phyloP scores from a whole-genome alignment of 30 jellyfish, hydroid and myxozoan species.

The Chironex yamaguchii region DNA sequence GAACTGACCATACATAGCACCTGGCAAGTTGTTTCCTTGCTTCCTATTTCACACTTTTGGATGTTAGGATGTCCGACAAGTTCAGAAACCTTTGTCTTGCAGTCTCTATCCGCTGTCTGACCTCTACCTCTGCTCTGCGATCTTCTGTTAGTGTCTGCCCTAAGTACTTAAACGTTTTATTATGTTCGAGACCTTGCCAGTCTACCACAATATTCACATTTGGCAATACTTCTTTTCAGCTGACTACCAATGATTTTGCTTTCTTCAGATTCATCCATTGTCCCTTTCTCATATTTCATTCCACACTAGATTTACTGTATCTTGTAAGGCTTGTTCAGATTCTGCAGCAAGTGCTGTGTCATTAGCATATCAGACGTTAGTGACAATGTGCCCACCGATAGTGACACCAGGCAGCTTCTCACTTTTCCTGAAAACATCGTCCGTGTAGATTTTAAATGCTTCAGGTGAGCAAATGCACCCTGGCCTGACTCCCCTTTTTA shows the following conservation, averaged over 20 bases:
- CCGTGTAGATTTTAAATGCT: background rate
- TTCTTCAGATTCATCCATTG: background rate
- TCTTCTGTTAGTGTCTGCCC: background rate
- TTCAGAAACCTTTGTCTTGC: background rate
- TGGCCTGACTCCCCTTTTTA: background rate
- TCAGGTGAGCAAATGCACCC: background rate
- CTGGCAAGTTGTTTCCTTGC: background rate
- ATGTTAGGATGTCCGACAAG: background rate
- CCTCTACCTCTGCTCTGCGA: background rate
- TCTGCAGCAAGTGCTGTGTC: background rate
- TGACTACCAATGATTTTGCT: background rate
- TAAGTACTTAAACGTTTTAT: background rate
- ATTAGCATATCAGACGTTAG: background rate
- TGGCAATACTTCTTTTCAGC: background rate
- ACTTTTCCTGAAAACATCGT: background rate
- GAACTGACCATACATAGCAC: background rate
- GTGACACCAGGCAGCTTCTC: background rate
- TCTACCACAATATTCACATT: background rate
- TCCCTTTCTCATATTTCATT: background rate
- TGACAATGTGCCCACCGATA: background rate
- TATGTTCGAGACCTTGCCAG: background rate
- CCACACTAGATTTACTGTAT: background rate
- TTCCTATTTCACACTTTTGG: background rate
- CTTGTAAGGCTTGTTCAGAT: background rate
- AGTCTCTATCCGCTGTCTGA: background rate